Evolutionary conservation across 1,140 invertebrate genomes (phyloP).

Genomic region (Drosophila nasuta): DNA sequence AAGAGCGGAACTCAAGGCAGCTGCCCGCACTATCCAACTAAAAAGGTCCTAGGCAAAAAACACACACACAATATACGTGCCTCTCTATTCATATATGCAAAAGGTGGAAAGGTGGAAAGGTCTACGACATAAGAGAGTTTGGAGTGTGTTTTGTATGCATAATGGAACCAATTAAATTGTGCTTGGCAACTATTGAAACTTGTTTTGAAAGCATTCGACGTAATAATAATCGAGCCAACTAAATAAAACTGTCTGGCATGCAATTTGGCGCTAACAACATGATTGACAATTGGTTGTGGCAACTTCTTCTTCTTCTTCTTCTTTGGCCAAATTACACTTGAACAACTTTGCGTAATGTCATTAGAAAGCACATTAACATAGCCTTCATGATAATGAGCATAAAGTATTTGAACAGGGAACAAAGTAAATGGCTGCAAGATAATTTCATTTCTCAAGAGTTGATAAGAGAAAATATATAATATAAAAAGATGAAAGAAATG

Average conservation of each 20-base stretch:
- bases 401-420: neutral
- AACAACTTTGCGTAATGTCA: conserved; percentile 9
- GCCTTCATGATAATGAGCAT: conserved; percentile 30
- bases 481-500: conserved; percentile 1
- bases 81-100: conserved; percentile 7
- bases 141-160: conserved; percentile 36
- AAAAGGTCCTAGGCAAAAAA: conserved; percentile 18
- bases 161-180: conserved; percentile 53
- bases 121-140: no score
- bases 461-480: neutral
- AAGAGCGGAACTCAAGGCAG: conserved; percentile 25
- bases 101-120: conserved; percentile 2
- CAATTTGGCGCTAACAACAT: conserved; percentile 41
- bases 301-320: neutral
- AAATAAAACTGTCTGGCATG: conserved; percentile 11
- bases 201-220: conserved; percentile 26
- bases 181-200: conserved; percentile 55
- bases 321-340: neutral
- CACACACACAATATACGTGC: neutral
- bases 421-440: neutral
- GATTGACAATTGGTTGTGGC: conserved; percentile 25
- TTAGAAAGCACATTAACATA: conserved; percentile 22
- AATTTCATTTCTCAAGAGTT: neutral
- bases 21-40: conserved; percentile 20
- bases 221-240: conserved; percentile 45